These are phyloP conservation scores for Epirrhoe tristata DNA, from an alignment of 2,888 invertebrate species.

Conservation along the genomic window DNA sequence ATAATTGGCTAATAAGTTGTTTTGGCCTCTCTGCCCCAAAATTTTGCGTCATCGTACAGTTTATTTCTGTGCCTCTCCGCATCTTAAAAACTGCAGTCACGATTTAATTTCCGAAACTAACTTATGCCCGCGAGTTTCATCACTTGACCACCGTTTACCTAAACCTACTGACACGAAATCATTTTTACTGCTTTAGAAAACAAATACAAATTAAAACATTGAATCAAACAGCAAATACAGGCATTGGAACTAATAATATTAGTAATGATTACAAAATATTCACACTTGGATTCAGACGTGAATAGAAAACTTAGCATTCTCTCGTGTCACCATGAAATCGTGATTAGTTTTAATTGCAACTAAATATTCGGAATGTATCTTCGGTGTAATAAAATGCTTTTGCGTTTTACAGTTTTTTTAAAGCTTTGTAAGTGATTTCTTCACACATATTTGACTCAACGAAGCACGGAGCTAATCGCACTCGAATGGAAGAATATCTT, in stretches of 20 bases:
- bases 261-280: conserved; percentile 5
- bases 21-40: conserved; percentile 2
- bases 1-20: conserved; percentile 2
- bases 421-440: conserved; percentile 16
- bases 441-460: conserved; percentile 18
- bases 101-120: not conserved
- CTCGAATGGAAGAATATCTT: conserved; percentile 15
- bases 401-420: conserved; percentile 13
- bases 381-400: conserved; percentile 22
- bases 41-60: conserved; percentile 12
- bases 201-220: not conserved
- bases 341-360: conserved; percentile 29
- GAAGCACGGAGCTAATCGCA: conserved; percentile 17
- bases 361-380: conserved; percentile 24
- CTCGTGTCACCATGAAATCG: conserved; percentile 30
- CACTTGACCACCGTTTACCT: not conserved
- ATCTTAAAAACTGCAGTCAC: conserved; percentile 11
- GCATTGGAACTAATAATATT: too few species aligned
- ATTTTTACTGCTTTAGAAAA: not conserved
- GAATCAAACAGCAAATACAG: too few species aligned
- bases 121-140: not conserved
- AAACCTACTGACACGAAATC: not conserved
- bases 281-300: conserved; percentile 7
- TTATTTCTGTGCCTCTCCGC: not conserved
- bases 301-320: conserved; percentile 27